Evolutionary conservation across 2,797 vertebrate genomes (phyloP).

Genomic region (Sciurus vulgaris): DNA sequence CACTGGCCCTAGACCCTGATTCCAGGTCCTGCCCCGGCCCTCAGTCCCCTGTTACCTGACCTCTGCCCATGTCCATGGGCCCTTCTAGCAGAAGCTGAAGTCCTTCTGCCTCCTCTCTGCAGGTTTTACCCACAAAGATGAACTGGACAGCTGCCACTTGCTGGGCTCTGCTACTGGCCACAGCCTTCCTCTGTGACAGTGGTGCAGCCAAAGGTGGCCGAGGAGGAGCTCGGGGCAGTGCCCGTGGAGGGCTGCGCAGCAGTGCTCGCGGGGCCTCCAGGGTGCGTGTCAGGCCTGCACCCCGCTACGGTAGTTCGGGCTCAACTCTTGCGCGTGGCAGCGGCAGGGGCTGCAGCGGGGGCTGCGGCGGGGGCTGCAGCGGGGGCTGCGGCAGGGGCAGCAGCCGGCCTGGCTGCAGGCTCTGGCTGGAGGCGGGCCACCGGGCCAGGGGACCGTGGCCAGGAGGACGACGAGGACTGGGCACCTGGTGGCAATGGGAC

Average conservation of each 20-base stretch:
- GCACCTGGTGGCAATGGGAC: slow-evolving; percentile 91
- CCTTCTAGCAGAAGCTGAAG: not conserved
- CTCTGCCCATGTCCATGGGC: too few relatives aligned
- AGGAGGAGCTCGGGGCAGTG: slow-evolving; percentile 94
- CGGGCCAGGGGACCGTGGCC: slow-evolving; percentile 88
- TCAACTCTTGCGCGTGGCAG: slow-evolving; percentile 91
- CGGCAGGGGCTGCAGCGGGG: slow-evolving; percentile 91
- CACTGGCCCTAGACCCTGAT: too few relatives aligned
- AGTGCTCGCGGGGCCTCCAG: slow-evolving; percentile 88
- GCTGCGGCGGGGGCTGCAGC: slow-evolving; percentile 87
- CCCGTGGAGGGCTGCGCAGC: slow-evolving; percentile 90
- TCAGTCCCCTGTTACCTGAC: not conserved
- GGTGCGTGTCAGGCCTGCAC: slow-evolving; percentile 84
- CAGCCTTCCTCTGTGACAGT: slow-evolving; percentile 91
- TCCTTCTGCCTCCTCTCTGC: not conserved
- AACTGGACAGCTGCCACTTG: slow-evolving; percentile 84
- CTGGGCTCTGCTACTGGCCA: slow-evolving; percentile 93
- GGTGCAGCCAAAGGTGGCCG: slow-evolving; percentile 93
- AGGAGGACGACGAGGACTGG: slow-evolving; percentile 85
- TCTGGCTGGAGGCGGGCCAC: slow-evolving; percentile 88
- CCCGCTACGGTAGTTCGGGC: slow-evolving; percentile 86
- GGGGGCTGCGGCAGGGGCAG: slow-evolving; percentile 88
- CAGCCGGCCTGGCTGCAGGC: slow-evolving; percentile 81
- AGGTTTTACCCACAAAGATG: slow-evolving; percentile 70
- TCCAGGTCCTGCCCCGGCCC: too few relatives aligned